These are phyloP conservation scores for Scaeva pyrastri DNA, from an alignment of 2,888 invertebrate genomes.

Conservation along the genomic window DNA sequence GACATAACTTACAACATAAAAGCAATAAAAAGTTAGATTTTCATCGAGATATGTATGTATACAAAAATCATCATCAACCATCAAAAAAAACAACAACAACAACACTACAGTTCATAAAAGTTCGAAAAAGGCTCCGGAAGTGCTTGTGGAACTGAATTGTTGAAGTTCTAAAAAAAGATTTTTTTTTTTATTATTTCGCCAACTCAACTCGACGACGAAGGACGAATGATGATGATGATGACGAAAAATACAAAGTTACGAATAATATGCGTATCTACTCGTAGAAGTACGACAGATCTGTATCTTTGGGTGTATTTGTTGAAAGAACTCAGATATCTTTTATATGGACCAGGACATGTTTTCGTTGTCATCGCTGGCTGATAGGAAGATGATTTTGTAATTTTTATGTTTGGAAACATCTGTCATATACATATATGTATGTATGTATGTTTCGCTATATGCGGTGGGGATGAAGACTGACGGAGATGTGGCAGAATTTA, in stretches of 20 bases:
- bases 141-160: slow-evolving; percentile 24
- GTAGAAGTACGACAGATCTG: not conserved
- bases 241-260: slow-evolving; percentile 13
- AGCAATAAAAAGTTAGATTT: slow-evolving; percentile 62
- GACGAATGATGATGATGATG: slow-evolving; percentile 21
- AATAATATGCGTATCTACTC: not conserved
- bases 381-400: slow-evolving; percentile 70
- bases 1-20: slow-evolving; percentile 48
- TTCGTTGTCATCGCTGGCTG: slow-evolving; percentile 60
- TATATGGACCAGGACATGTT: slow-evolving; percentile 28
- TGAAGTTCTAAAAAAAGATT: slow-evolving; percentile 54
- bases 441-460: too few relatives aligned
- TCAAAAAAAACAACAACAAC: not conserved
- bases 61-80: not conserved
- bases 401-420: slow-evolving; percentile 61
- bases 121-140: slow-evolving; percentile 20
- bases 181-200: not conserved
- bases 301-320: too few relatives aligned
- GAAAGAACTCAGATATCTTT: too few relatives aligned
- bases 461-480: not conserved
- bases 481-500: not conserved
- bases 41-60: not conserved
- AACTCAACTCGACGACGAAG: not conserved
- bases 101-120: slow-evolving; percentile 8
- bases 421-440: slow-evolving; percentile 21